A percentile compares a stretch with the other conserved stretches of the same genome.
phyloP scores from a whole-genome alignment of 2,888 invertebrate species.

The Caenorhabditis sp. region DNA sequence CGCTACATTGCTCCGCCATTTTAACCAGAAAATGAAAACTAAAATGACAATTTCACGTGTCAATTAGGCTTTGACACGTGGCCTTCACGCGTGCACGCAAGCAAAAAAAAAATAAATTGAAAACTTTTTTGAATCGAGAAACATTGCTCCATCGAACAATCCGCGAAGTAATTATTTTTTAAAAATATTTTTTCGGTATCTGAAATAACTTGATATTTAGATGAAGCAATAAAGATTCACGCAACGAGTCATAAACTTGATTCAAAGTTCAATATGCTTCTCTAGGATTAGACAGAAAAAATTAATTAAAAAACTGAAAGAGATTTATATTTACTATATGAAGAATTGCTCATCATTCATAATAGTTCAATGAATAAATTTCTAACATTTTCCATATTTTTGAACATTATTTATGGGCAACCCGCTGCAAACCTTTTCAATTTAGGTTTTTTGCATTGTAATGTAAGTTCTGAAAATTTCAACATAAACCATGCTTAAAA shows the following conservation, averaged over 20 bases:
- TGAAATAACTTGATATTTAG: too few relatives aligned
- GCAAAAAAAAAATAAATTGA: neutral
- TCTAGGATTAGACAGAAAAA: neutral
- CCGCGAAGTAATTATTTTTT: neutral
- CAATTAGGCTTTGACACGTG: too few relatives aligned
- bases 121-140: neutral
- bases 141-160: neutral
- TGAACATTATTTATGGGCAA: slow-evolving; percentile 7
- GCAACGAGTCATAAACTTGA: too few relatives aligned
- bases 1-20: neutral
- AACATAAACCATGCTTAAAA: too few relatives aligned
- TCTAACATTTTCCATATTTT: neutral
- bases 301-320: neutral
- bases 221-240: too few relatives aligned
- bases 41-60: neutral
- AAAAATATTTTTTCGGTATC: neutral
- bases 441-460: slow-evolving; percentile 35
- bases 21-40: neutral
- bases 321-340: too few relatives aligned
- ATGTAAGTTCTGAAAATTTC: slow-evolving; percentile 14
- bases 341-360: neutral
- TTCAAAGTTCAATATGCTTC: too few relatives aligned
- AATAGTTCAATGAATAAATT: neutral
- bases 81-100: too few relatives aligned
- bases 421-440: slow-evolving; percentile 29